Percentiles rank a stretch among this genome's conserved stretches.
Evolutionary conservation across 1,140 invertebrate genomes (phyloP).

Genomic region (Cryptotermes secundus): DNA sequence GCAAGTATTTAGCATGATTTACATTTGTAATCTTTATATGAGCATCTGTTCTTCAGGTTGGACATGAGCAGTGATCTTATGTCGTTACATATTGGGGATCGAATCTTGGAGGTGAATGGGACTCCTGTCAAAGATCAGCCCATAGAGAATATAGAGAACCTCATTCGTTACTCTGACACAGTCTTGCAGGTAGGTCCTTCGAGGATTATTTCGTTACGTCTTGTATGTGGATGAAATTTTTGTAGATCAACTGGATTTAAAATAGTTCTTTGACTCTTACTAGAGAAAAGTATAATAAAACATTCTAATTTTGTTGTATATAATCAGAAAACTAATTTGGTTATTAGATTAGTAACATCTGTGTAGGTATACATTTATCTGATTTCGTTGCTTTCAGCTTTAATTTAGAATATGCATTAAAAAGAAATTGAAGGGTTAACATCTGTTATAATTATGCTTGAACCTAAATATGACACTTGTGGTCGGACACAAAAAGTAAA

Average conservation of each 20-base stretch:
- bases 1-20: too few relatives aligned
- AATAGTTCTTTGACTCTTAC: conserved; percentile 3
- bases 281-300: too few relatives aligned
- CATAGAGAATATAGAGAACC: conserved; percentile 73
- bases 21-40: conserved; percentile 1
- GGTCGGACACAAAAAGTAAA: too few relatives aligned
- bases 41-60: conserved; percentile 58
- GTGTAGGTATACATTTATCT: too few relatives aligned
- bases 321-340: too few relatives aligned
- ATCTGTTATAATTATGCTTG: too few relatives aligned
- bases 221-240: not conserved
- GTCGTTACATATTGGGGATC: conserved; percentile 85
- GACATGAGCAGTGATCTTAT: conserved; percentile 78
- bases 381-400: too few relatives aligned
- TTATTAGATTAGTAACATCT: too few relatives aligned
- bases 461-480: too few relatives aligned
- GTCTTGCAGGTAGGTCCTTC: conserved; percentile 63
- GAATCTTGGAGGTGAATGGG: conserved; percentile 90
- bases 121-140: conserved; percentile 77
- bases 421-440: too few relatives aligned
- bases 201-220: not conserved
- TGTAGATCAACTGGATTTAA: conserved; percentile 12
- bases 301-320: too few relatives aligned
- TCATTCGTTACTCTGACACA: conserved; percentile 70
- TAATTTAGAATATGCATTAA: too few relatives aligned